These are phyloP conservation scores for Anolis carolinensis DNA, from an alignment of 2,113 vertebrate species.

Conservation along the genomic window DNA sequence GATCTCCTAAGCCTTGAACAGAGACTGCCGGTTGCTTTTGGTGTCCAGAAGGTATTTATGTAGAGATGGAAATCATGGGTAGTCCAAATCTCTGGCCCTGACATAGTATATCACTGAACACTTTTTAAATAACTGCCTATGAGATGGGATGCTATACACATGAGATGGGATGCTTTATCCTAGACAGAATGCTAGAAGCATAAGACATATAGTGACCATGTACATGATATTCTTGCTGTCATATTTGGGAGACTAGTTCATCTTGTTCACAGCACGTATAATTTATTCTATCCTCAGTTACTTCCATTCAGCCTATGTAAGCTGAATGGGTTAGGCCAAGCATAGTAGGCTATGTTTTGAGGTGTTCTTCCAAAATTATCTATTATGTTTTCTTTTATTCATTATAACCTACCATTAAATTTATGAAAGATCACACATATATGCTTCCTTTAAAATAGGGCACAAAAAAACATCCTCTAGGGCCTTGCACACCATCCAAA, in stretches of 20 bases:
- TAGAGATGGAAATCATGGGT: not conserved
- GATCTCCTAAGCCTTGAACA: not conserved
- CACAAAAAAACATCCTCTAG: too few relatives aligned
- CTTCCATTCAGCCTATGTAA: not conserved
- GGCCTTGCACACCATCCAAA: too few relatives aligned
- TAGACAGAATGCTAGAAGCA: not conserved
- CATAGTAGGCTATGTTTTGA: not conserved
- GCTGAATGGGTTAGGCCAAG: not conserved
- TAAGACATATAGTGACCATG: not conserved
- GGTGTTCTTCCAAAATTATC: not conserved
- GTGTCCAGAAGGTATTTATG: not conserved
- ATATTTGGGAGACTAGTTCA: not conserved
- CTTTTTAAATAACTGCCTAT: slow-evolving; percentile 54
- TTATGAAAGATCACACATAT: not conserved
- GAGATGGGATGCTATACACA: not conserved
- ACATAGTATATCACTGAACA: slow-evolving; percentile 57
- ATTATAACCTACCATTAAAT: not conserved
- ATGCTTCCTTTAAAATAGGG: too few relatives aligned
- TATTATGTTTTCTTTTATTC: not conserved
- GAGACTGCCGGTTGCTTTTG: not conserved
- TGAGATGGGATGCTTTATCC: not conserved
- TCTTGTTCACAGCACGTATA: slow-evolving; percentile 16
- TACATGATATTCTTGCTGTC: not conserved
- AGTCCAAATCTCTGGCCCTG: not conserved
- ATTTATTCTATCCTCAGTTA: not conserved